Conservation (phyloP, 2,797 vertebrate species). For the Peromyscus melanophrys region DNA sequence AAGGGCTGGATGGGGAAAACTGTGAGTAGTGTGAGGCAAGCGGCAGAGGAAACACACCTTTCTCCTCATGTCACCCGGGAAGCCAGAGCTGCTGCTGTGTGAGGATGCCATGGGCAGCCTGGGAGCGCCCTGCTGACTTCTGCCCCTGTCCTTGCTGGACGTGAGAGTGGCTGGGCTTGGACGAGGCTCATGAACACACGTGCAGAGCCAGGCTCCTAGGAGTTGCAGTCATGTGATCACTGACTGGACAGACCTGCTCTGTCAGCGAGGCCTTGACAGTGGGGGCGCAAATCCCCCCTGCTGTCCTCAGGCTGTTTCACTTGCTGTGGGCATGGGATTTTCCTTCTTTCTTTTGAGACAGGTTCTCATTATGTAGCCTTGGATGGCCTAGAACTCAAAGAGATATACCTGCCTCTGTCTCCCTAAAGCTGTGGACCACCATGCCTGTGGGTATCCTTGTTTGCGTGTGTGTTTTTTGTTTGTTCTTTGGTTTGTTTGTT, state of each 20-base stretch:
- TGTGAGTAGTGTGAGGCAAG: not conserved
- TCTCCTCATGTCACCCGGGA: not conserved
- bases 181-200: fast-evolving
- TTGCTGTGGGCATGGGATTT: not conserved
- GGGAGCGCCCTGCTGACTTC: fast-evolving
- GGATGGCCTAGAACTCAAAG: not conserved
- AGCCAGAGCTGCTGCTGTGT: fast-evolving
- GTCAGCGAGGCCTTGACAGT: fast-evolving
- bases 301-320: not conserved
- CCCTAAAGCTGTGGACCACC: not conserved
- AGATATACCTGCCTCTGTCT: not conserved
- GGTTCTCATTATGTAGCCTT: not conserved
- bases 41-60: not conserved
- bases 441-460: too few species aligned
- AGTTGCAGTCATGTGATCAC: not conserved
- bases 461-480: not conserved
- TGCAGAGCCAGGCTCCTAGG: not conserved
- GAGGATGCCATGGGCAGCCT: fast-evolving
- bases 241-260: fast-evolving
- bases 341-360: not conserved
- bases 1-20: not conserved
- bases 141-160: fast-evolving
- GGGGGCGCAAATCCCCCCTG: not conserved
- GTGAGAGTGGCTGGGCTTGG: not conserved
- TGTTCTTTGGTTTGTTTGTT: not conserved